Base-by-base conservation (phyloP, 2,113 vertebrate genomes). In the Acanthochromis polyacanthus region DNA sequence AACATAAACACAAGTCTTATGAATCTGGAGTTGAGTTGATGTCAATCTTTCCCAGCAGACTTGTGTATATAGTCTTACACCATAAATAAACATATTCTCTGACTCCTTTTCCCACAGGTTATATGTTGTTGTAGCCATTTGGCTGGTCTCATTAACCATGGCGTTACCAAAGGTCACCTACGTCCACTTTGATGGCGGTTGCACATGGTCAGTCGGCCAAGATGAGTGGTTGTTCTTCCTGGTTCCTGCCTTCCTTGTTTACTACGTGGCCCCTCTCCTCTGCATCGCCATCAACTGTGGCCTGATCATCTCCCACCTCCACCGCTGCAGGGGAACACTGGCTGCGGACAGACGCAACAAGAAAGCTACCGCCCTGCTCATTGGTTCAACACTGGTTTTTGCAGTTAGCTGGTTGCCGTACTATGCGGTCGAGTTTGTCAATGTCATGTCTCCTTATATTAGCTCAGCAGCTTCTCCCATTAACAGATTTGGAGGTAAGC, bases 81-180 rank as follows among this genome's bases (percentile, higher is more conserved):
- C 55, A 56, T 15, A 60, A 25, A 23, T 50, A 40, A 60, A n/a
- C 16, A 5, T 23, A 2, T 55, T 3, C 14, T 16, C 14, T 71
- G 2, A 82, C 20, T 48, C 10, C 8, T 25, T 76, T 45, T 69
- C 57, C 65, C 30, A 1, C 78, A 93, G 89, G 68, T 78, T 86
- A 6, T 88, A 72, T 2, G 71, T 72, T 3, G 85, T 93, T 5
- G 69, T 76, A 0, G 83, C 71, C 59, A 91, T 93, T 69, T 94
- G 92, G 89, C 65, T 93, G 55, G 79, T 93, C 15, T 91, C 83
- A 0, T 45, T 94, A 8, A 75, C 91, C 63, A 93, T 93, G 92
- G 93, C 90, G 0, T 51, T 94, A 52, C 92, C 88, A 9, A 93
- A 94, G 70, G 90, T 94, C 82, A 93, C 89, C 51, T 93, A 93